Evolutionary conservation across 2,797 vertebrate species (phyloP).

Genomic region (Hydrolagus colliei): DNA sequence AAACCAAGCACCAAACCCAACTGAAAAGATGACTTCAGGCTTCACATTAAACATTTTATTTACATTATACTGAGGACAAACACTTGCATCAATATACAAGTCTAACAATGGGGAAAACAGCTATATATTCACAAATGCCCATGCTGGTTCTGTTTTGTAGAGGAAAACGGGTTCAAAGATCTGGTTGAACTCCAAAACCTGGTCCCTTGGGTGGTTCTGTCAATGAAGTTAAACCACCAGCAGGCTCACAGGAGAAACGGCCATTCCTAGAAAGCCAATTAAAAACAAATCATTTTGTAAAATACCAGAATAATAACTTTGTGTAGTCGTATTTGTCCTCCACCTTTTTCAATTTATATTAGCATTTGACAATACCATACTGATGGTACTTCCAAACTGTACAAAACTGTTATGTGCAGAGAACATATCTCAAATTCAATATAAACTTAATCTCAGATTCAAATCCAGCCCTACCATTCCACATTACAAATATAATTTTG

Average conservation of each 20-base stretch:
- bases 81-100: not conserved
- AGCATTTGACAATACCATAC: no score
- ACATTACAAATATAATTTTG: no score
- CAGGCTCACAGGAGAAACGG: constrained; percentile 94
- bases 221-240: constrained; percentile 84
- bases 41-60: constrained; percentile 16
- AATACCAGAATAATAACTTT: not conserved
- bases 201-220: constrained; percentile 82
- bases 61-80: not conserved
- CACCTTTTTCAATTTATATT: no score
- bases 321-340: no score
- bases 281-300: not conserved
- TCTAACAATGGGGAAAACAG: not conserved
- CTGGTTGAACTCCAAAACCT: constrained; percentile 81
- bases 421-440: no score
- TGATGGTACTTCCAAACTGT: no score
- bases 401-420: no score
- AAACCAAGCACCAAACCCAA: no score
- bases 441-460: no score
- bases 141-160: not conserved
- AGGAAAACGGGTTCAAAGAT: constrained; percentile 58
- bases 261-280: constrained; percentile 61
- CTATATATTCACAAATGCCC: no score
- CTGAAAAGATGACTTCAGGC: not conserved
- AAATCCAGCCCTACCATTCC: no score